Evolutionary conservation across 2,113 vertebrate genomes (phyloP), one percentile per base, ranked within the genome.

Genomic region (Coryphaenoides rupestris): DNA sequence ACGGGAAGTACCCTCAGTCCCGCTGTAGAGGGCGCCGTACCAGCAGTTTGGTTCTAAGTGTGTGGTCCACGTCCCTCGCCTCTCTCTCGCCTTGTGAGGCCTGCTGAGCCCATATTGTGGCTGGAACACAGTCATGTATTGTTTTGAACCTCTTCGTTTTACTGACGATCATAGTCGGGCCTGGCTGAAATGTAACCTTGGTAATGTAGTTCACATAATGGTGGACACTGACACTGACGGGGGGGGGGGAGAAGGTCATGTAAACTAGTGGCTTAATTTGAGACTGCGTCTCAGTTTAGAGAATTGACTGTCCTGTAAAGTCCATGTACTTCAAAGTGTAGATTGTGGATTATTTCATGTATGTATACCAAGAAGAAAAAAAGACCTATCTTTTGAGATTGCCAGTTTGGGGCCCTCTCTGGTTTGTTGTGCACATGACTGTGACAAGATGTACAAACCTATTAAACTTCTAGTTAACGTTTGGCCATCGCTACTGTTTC

Each of bases 271-370:
- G 84, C 65, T 89, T 82, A 69, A 80, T 80, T 78, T 81, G 82
- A 87, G 84, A 86, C 78, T 81, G 76, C 66, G 64, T 87, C 81
- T 87, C 78, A 72, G 70, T 84, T 82, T 79, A 87, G 80, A 77
- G 67, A 84, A 61, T 13, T 66, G 50, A 69, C 70, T 77, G 75
- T 87, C 83, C 80, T 87, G 84, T 91, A 73, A 82, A 84, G 70
- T 84, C 68, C 60, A 76, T 87, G 87, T 89, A 86, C 79, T 84
- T 85, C 64, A 83, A 78, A 84, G 70, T 85, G 77, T 83, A 84
- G 82, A 86, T 85, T 86, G 86, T 88, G 77, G 76, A 88, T 80
- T 81, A 84, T 85, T 83, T 84, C 76, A 86, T 89, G 80, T 88
- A 78, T 76, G 80, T 87, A 85, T 74, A 81, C 75, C 69, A 82